Conservation (phyloP, 2,113 vertebrate species). For the Tachysurus vachellii region DNA sequence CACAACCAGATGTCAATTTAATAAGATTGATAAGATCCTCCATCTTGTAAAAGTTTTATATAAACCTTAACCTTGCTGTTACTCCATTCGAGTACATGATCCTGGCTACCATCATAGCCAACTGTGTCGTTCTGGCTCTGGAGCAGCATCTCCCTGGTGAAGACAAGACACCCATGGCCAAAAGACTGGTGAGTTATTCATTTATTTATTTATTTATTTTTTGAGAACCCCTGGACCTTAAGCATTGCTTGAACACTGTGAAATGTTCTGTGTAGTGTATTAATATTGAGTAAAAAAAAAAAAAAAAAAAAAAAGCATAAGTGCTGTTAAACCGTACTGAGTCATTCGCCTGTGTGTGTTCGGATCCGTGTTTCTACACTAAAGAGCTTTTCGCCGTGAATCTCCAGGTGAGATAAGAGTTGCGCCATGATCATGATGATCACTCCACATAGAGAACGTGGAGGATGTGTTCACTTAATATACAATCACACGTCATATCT, state of each 20-base stretch:
- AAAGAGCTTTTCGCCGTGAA: conserved; percentile 5
- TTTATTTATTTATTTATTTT: neutral
- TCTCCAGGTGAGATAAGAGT: conserved; percentile 6
- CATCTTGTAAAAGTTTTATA: neutral
- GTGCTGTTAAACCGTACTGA: neutral
- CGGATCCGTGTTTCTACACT: neutral
- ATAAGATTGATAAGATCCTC: neutral
- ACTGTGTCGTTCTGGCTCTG: conserved; percentile 94
- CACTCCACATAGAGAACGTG: neutral
- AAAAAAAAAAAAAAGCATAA: neutral
- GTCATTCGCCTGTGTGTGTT: neutral
- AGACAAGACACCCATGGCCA: conserved; percentile 97
- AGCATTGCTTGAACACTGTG: neutral
- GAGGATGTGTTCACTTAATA: conserved; percentile 24
- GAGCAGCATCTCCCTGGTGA: conserved; percentile 96
- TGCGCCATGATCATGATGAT: neutral
- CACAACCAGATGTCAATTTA: neutral
- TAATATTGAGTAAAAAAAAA: neutral
- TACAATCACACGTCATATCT: conserved; percentile 39
- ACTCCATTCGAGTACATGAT: conserved; percentile 99
- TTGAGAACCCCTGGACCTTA: neutral
- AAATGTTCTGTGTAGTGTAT: neutral
- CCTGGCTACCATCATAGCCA: conserved; percentile 96
- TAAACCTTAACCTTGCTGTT: conserved; percentile 78
- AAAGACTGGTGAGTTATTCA: conserved; percentile 84